Conservation (phyloP, 1,140 invertebrate genomes). For the Psilanteris sp. region DNA sequence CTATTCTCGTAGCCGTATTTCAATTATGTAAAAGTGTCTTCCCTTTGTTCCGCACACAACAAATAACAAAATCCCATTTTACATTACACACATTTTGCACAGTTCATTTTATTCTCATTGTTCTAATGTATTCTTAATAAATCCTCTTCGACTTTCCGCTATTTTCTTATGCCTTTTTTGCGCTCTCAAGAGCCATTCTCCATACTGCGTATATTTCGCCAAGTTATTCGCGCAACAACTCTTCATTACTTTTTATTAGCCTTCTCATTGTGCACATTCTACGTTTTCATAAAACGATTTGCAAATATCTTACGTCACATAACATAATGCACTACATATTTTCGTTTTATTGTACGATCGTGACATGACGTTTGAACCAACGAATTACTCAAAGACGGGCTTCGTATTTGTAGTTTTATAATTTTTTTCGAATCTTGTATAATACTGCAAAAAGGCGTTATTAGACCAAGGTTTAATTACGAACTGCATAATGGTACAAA, state of each 20-base stretch:
- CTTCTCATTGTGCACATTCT: slow-evolving; percentile 42
- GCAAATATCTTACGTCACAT: slow-evolving; percentile 34
- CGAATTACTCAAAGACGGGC: neutral
- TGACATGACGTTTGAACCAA: slow-evolving; percentile 10
- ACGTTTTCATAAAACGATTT: slow-evolving; percentile 42
- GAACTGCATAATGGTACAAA: too few relatives aligned
- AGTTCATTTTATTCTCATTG: slow-evolving; percentile 29
- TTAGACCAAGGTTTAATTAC: too few relatives aligned
- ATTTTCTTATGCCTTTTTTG: slow-evolving; percentile 32
- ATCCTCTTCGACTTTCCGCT: slow-evolving; percentile 28
- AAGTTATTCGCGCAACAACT: slow-evolving; percentile 39
- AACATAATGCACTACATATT: slow-evolving; percentile 20
- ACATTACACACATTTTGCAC: slow-evolving; percentile 13
- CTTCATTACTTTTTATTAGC: slow-evolving; percentile 50
- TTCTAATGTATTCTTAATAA: slow-evolving; percentile 51
- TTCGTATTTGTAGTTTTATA: too few relatives aligned
- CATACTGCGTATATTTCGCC: slow-evolving; percentile 31
- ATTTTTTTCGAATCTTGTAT: too few relatives aligned
- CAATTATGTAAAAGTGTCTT: slow-evolving; percentile 31
- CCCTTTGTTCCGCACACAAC: slow-evolving; percentile 10
- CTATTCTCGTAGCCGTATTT: slow-evolving; percentile 4
- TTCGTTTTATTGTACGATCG: slow-evolving; percentile 25
- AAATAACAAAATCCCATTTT: slow-evolving; percentile 25
- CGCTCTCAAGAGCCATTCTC: slow-evolving; percentile 19
- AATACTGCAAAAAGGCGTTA: too few relatives aligned